Evolutionary conservation across 1,140 invertebrate genomes (phyloP).

Genomic region (Drosophila nasuta): DNA sequence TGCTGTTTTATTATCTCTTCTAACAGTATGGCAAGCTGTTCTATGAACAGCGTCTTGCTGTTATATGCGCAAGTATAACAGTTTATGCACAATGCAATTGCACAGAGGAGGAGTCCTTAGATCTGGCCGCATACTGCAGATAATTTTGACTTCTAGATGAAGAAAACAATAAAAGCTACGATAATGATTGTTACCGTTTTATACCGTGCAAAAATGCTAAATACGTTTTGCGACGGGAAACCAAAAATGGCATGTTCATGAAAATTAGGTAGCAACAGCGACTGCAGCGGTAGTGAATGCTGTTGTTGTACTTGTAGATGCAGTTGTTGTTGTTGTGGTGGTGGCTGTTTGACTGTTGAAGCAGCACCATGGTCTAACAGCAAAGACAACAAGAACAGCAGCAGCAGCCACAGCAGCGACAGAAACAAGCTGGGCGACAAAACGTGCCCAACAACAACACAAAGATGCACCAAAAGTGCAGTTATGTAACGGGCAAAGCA

Average conservation of each 20-base stretch:
- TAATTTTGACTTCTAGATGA: conserved; percentile 57
- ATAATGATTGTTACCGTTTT: conserved; percentile 68
- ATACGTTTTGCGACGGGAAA: conserved; percentile 48
- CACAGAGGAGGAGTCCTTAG: conserved; percentile 29
- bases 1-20: neutral
- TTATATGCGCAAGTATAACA: conserved; percentile 4
- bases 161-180: conserved; percentile 59
- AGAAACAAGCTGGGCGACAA: conserved; percentile 54
- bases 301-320: conserved; percentile 23
- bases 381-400: conserved; percentile 21
- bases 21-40: too few relatives aligned
- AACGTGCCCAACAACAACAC: conserved; percentile 53
- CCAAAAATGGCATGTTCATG: conserved; percentile 63
- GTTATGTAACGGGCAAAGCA: conserved; percentile 67
- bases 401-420: conserved; percentile 23
- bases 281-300: neutral
- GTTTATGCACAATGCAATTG: neutral
- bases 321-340: conserved; percentile 32
- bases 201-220: conserved; percentile 64
- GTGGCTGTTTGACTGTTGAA: conserved; percentile 24
- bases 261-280: conserved; percentile 55
- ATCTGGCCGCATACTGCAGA: conserved; percentile 48
- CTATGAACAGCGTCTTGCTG: neutral
- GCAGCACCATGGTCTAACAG: conserved; percentile 18
- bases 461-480: conserved; percentile 63